phyloP scores from a whole-genome alignment of 2,113 vertebrate genomes.

The Carassius carassius region DNA sequence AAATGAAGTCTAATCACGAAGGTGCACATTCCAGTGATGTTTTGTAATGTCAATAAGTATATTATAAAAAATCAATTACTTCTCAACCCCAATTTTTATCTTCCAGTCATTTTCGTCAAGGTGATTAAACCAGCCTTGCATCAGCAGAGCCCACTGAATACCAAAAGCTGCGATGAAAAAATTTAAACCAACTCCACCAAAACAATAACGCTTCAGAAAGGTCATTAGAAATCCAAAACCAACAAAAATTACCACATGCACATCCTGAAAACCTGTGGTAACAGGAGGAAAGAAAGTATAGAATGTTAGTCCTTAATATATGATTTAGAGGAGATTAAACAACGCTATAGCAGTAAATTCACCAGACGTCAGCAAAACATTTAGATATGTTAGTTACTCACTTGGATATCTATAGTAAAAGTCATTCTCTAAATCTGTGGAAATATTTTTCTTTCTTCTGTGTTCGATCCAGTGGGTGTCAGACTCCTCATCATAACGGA shows the following conservation, averaged over 20 bases:
- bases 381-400: slow-evolving; percentile 78
- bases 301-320: not conserved
- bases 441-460: slow-evolving; percentile 68
- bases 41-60: not conserved
- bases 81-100: slow-evolving; percentile 88
- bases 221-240: too few species aligned
- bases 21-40: too few species aligned
- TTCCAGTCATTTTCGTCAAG: slow-evolving; percentile 73
- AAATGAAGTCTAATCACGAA: not conserved
- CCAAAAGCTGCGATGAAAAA: slow-evolving; percentile 94
- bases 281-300: not conserved
- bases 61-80: slow-evolving; percentile 67
- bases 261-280: slow-evolving; percentile 89
- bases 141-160: slow-evolving; percentile 93
- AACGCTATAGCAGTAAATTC: not conserved
- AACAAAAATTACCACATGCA: too few species aligned
- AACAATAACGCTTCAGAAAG: too few species aligned
- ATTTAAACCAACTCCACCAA: slow-evolving; percentile 90
- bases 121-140: slow-evolving; percentile 93
- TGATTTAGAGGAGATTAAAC: not conserved
- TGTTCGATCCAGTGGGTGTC: slow-evolving; percentile 77
- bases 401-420: slow-evolving; percentile 98
- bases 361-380: not conserved
- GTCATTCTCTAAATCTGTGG: slow-evolving; percentile 85
- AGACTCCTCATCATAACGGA: slow-evolving; percentile 80